Evolutionary conservation across 2,113 vertebrate species (phyloP), one percentile per base, ranked within the genome.

Genomic region (Psephotus haematonotus): DNA sequence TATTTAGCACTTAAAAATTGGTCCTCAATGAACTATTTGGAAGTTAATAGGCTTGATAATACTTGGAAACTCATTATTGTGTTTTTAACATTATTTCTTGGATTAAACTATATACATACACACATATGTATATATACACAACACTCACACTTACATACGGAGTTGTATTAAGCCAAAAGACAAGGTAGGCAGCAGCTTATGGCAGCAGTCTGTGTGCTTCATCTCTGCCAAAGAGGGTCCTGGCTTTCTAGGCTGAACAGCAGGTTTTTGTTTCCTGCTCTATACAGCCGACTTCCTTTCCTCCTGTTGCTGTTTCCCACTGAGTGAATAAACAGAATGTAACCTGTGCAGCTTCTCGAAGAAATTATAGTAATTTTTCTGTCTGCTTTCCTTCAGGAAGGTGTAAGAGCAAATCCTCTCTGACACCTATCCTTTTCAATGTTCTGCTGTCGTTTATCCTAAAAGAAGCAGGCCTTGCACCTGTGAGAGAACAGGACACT

Each of bases 1-100:
- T 95, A 95, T 97, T 98, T 98, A 98, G 96, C 91, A 97, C 97
- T 97, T 97, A 91, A 96, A 98, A 98, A 97, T 97, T 97, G 96
- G 97, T 97, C 98, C 96, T 98, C 97, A 97, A 97, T 98, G 97
- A 98, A 97, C 96, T 98, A 93, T 97, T 97, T 97, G 93, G 92
- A 92, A 91, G 93, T 97, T 97, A 97, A 98, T 97, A 98, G 92
- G 96, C 93, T 96, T 97, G 95, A 96, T 98, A 97, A 97, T 97
- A 97, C 94, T 98, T 97, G 91, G 95, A 97, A 96, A 95, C 90
- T 95, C 93, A 96, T 97, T 91, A 96, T 93, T 96, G 81, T 93
- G 74, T 95, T 97, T 97, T 98, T 97, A 97, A 97, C 97, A 95
- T 97, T 95, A 96, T 96, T 96, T 95, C 97, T 97, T 97, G 91